Evolutionary conservation across 2,888 invertebrate species (phyloP).

Genomic region (Epiperipatus broadwayi): DNA sequence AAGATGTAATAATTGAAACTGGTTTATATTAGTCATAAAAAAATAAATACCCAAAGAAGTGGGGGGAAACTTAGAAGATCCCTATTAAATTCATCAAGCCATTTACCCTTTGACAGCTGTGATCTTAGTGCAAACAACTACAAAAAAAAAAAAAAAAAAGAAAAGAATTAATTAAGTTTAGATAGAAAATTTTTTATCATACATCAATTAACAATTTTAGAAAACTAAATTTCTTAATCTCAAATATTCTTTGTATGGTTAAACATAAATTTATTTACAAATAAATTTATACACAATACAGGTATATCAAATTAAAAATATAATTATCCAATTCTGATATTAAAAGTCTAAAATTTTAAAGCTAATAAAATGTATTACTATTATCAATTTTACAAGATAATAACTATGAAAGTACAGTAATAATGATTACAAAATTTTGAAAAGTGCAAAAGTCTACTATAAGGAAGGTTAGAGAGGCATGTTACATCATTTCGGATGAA

Average conservation of each 20-base stretch:
- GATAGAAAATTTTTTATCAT: background rate
- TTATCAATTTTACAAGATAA: too few species aligned
- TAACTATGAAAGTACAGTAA: too few species aligned
- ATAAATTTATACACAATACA: background rate
- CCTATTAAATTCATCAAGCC: constrained; percentile 18
- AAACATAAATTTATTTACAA: background rate
- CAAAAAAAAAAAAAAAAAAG: background rate
- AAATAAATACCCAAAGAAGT: constrained; percentile 18
- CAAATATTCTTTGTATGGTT: background rate
- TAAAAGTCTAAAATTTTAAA: too few species aligned
- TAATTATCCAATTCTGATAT: too few species aligned
- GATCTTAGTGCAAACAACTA: constrained; percentile 19
- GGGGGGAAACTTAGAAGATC: constrained; percentile 19
- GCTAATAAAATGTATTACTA: too few species aligned
- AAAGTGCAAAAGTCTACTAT: too few species aligned
- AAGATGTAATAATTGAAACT: constrained; percentile 5
- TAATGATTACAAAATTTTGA: too few species aligned
- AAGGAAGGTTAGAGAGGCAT: too few species aligned
- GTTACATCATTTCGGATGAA: too few species aligned
- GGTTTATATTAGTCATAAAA: too few species aligned
- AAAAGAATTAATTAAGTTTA: background rate
- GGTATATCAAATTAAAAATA: background rate
- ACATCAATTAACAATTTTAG: background rate
- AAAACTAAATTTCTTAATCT: background rate
- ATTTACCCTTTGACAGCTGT: constrained; percentile 18